Evolutionary conservation across 1,140 invertebrate genomes (phyloP), one percentile per base, ranked within the genome.

Genomic region (Bombus terrestris): DNA sequence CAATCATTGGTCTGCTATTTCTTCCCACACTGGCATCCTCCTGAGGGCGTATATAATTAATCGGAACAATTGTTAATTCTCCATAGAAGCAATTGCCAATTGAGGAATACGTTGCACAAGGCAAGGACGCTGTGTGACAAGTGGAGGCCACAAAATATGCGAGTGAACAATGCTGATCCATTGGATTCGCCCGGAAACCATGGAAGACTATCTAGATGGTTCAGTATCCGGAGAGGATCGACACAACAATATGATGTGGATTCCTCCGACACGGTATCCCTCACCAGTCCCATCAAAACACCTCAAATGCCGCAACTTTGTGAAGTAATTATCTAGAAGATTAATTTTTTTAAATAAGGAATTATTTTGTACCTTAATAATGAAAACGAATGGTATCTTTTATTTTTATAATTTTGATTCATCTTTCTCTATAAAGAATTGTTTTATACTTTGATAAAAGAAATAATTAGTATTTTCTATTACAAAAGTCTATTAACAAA

Each of bases 151-250:
- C 93, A 95, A 89, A 95, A 95, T 76, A 95, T 95, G 92, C 91
- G 93, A 83, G 89, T 94, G 79, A 93, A 90, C 86, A 93, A 91
- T 86, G 85, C 89, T 35, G 94, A 94, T 82, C 91, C 96, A 8
- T 95, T 96, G 66, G 97, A 97, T 74, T 95, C 97, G 79, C 85
- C 94, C 72, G 89, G 93, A 87, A 86, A 95, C 92, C 97, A 97
- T 62, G 97, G 97, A 18, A 94, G 97, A 47, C 95, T 98, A 3
- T 97, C 97, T 18, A 95, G 98, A 86, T 98, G 97, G 97, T 98
- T 98, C 95, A 98, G 97, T 88, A 97, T 98, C 71, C 95, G 98
- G 22, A 96, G 98, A 81, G 97, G 97, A 64, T 97, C 97, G 66
- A 96, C 96, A n/a, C 97, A 98, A 93, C 97, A 98, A 85, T 97